These are phyloP conservation scores for Euproctis similis DNA, from an alignment of 2,888 invertebrate genomes.

Conservation along the genomic window DNA sequence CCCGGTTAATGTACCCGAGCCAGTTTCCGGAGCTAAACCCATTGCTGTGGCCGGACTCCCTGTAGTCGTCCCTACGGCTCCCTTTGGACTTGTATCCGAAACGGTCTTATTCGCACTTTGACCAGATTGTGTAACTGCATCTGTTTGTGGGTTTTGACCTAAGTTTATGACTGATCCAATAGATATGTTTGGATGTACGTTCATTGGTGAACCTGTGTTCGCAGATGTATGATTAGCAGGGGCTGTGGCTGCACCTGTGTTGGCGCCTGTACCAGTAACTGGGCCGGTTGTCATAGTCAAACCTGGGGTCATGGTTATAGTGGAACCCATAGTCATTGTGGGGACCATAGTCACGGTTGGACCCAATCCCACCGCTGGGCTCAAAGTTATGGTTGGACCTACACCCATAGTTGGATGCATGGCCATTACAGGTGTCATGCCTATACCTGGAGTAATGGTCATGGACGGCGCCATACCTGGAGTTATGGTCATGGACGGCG, in stretches of 20 bases:
- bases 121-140: no score
- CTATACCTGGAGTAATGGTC: neutral
- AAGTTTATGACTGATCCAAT: no score
- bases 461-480: neutral
- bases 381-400: conserved; percentile 2
- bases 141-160: no score
- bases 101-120: no score
- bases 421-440: conserved; percentile 2
- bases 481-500: neutral
- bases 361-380: neutral
- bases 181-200: no score
- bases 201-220: neutral
- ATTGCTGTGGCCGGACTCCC: neutral
- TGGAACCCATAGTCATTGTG: neutral
- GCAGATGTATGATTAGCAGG: neutral
- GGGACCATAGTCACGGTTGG: neutral
- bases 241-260: neutral
- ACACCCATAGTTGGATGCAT: conserved; percentile 2
- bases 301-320: neutral
- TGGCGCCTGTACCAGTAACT: neutral
- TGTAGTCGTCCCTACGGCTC: no score
- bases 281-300: neutral
- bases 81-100: no score
- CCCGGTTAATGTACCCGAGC: neutral
- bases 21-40: neutral